Base-by-base conservation (phyloP, 2,797 vertebrate species). In the Pteronotus mesoamericanus region DNA sequence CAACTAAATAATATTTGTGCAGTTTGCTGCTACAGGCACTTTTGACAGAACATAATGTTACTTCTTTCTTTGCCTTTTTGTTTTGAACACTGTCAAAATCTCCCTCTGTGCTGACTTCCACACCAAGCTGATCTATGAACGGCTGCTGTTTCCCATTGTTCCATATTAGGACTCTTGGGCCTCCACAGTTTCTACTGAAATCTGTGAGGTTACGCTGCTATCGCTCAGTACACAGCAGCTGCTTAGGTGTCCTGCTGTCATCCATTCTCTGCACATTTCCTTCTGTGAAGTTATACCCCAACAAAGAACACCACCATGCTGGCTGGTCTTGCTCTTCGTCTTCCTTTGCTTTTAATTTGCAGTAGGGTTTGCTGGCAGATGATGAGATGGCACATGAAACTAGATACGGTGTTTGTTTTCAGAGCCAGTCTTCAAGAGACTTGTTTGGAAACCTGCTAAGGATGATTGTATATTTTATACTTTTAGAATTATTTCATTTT, bases 121-220 rank as follows among this genome's bases (percentile, higher is more conserved):
- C 29, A 57, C 18, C 68, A 79, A 42, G n/a, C 39, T 61, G 51
- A 51, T 88, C 61, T 37, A 6, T 44, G 77, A 86, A 71, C 2
- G 68, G 10, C 72, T 83, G 39, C 26, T 14, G 0, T 74, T 77
- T 83, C 21, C 85, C 51, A 61, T 85, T 94, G 92, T 92, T 85
- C 75, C 71, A 42, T 16, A 1, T 64, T 44, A 86, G 22, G 68
- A 39, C 26, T 44, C 89, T 69, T 21, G 48, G 57, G 66, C 84
- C 66, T 95, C 51, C 21, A 11, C 39, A 9, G 7, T 66, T 71
- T 69, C 48, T 37, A 6, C 75, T 46, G 72, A 77, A 53, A 44
- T 85, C 93, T 96, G 78, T 96, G 96, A 97, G 89, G 68, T 75
- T 66, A 29, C 29, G 42, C 26, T 83, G 48, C 66, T 59, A 5